A percentile compares a stretch with the other conserved stretches of the same genome.
Conservation (phyloP, 2,888 invertebrate genomes). For the Phytoseiulus persimilis region DNA sequence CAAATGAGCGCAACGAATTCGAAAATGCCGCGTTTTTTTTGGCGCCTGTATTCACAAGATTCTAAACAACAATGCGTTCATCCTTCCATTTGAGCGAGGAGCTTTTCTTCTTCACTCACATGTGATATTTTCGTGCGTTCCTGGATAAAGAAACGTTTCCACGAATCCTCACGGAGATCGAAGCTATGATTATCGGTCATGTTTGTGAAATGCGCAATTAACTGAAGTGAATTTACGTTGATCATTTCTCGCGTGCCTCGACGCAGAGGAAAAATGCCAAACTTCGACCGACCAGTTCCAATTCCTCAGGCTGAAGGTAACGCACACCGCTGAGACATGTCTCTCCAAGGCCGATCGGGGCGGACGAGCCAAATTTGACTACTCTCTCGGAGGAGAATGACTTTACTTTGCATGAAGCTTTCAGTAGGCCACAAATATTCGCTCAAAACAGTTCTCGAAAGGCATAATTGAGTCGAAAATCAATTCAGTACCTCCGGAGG, state of each 20-base stretch:
- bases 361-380: neutral
- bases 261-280: neutral
- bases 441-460: too few relatives aligned
- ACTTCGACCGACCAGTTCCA: neutral
- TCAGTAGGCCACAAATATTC: too few relatives aligned
- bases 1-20: neutral
- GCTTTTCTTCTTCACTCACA: slow-evolving; percentile 5
- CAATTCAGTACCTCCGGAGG: too few relatives aligned
- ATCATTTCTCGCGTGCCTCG: neutral
- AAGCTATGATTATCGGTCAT: neutral
- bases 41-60: neutral
- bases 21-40: neutral
- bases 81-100: neutral
- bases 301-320: neutral
- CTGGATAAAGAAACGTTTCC: neutral
- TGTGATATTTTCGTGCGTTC: neutral
- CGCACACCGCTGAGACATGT: neutral
- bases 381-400: neutral
- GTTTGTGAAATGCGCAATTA: neutral
- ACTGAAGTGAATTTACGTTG: neutral
- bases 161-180: neutral
- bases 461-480: too few relatives aligned
- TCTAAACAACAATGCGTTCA: neutral
- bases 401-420: too few relatives aligned
- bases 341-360: neutral